Conservation (phyloP, 2,888 invertebrate species). For the Hypena proboscidalis region DNA sequence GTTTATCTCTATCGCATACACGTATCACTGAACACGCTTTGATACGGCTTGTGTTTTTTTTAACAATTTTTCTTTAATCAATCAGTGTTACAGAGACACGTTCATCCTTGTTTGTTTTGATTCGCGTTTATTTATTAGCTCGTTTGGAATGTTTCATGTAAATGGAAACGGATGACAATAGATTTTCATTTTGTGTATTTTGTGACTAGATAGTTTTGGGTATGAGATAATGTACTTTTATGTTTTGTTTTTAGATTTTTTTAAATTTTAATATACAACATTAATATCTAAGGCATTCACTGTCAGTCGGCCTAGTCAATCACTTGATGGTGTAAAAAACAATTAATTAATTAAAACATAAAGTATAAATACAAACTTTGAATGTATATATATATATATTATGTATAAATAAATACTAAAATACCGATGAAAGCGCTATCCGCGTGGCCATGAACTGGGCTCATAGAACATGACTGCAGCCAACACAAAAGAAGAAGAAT, state of each 20-base stretch:
- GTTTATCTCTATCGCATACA: constrained; percentile 16
- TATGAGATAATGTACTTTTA: background rate
- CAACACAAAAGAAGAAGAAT: too few relatives aligned
- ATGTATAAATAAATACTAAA: too few relatives aligned
- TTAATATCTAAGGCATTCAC: too few relatives aligned
- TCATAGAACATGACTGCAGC: too few relatives aligned
- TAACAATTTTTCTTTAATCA: constrained; percentile 48
- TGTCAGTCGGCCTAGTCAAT: too few relatives aligned
- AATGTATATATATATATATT: too few relatives aligned
- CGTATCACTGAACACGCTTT: constrained; percentile 50
- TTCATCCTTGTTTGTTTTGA: constrained; percentile 24
- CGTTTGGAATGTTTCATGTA: constrained; percentile 23
- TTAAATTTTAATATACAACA: too few relatives aligned
- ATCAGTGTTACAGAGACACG: constrained; percentile 41
- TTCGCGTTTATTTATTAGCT: constrained; percentile 27
- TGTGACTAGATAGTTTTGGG: background rate
- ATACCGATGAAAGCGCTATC: too few relatives aligned
- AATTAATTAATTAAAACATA: too few relatives aligned
- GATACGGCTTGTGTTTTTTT: constrained; percentile 45
- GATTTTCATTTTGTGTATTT: background rate
- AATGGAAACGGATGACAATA: constrained; percentile 19
- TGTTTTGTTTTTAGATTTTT: background rate
- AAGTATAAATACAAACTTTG: too few relatives aligned
- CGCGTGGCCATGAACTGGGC: too few relatives aligned
- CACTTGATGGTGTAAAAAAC: too few relatives aligned